phyloP scores from a whole-genome alignment of 2,888 invertebrate species.

The Listrodromus nycthemerus region DNA sequence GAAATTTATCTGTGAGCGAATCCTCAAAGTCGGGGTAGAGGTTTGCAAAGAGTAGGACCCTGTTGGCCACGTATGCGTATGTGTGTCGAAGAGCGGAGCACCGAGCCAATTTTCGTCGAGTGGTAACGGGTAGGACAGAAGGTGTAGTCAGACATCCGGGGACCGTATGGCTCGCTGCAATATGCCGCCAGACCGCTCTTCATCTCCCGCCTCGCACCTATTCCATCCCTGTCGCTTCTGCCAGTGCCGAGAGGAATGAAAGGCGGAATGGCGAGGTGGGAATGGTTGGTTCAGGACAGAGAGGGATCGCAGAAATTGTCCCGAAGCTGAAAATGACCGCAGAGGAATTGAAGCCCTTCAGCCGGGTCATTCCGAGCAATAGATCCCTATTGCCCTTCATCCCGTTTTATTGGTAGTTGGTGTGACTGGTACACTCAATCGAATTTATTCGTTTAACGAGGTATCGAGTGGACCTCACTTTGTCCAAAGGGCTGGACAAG shows the following conservation, averaged over 20 bases:
- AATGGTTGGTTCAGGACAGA: background rate
- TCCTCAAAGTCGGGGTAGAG: slow-evolving; percentile 30
- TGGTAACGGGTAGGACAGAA: slow-evolving; percentile 25
- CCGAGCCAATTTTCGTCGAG: slow-evolving; percentile 62
- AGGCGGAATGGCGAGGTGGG: too few relatives aligned
- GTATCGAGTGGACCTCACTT: background rate
- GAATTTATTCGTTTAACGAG: slow-evolving; percentile 37
- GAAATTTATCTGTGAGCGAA: background rate
- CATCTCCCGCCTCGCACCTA: slow-evolving; percentile 4
- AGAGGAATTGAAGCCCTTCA: slow-evolving; percentile 1
- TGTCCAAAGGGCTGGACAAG: background rate
- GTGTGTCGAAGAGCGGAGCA: slow-evolving; percentile 38
- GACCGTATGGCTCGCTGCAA: slow-evolving; percentile 35
- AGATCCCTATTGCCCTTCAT: slow-evolving; percentile 20
- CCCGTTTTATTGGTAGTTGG: background rate
- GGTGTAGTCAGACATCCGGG: slow-evolving; percentile 28
- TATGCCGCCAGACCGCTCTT: slow-evolving; percentile 27
- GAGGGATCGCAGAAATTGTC: slow-evolving; percentile 20
- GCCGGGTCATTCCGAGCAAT: slow-evolving; percentile 22
- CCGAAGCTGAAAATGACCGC: slow-evolving; percentile 5
- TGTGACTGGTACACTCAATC: background rate
- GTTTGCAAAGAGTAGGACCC: slow-evolving; percentile 1
- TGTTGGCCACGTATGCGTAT: background rate
- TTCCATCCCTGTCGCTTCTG: background rate
- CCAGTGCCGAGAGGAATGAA: background rate